A percentile compares a stretch with the other conserved stretches of the same genome.
Conservation (phyloP, 1,140 invertebrate genomes). For the Proctacanthus coquilletti region DNA sequence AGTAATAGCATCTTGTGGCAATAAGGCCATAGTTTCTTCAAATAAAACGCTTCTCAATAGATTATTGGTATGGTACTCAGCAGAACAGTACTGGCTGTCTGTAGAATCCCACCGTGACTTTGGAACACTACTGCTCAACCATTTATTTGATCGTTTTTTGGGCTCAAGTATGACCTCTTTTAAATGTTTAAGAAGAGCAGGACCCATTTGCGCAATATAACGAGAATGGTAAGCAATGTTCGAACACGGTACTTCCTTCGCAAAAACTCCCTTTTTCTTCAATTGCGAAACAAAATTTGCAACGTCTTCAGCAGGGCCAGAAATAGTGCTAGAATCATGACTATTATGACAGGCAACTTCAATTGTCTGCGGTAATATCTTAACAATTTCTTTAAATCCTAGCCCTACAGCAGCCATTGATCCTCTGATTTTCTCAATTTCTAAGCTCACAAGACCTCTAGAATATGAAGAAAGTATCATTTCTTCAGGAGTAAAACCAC, state of each 20-base stretch:
- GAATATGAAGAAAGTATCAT: slow-evolving; percentile 72
- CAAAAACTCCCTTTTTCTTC: slow-evolving; percentile 61
- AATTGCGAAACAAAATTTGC: slow-evolving; percentile 50
- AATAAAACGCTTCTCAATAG: slow-evolving; percentile 71
- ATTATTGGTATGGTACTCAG: slow-evolving; percentile 90
- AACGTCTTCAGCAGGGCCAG: slow-evolving; percentile 60
- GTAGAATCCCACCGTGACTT: slow-evolving; percentile 57
- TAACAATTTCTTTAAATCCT: slow-evolving; percentile 40
- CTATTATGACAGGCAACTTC: slow-evolving; percentile 79
- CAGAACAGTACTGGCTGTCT: slow-evolving; percentile 53
- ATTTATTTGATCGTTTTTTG: slow-evolving; percentile 53
- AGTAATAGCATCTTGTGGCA: slow-evolving; percentile 64
- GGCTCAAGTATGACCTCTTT: slow-evolving; percentile 50
- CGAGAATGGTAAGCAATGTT: slow-evolving; percentile 75
- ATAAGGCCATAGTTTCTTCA: slow-evolving; percentile 58
- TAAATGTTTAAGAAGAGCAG: slow-evolving; percentile 54
- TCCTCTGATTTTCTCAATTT: slow-evolving; percentile 56
- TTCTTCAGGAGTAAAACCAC: slow-evolving; percentile 66
- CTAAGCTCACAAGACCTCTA: slow-evolving; percentile 66
- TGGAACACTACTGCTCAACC: slow-evolving; percentile 76
- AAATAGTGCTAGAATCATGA: slow-evolving; percentile 68
- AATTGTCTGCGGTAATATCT: slow-evolving; percentile 46
- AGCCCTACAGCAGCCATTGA: slow-evolving; percentile 73
- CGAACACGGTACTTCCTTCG: slow-evolving; percentile 61
- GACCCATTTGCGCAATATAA: slow-evolving; percentile 58